These are phyloP conservation scores for Hemibagrus guttatus DNA, from an alignment of 2,797 vertebrate genomes.

Conservation along the genomic window DNA sequence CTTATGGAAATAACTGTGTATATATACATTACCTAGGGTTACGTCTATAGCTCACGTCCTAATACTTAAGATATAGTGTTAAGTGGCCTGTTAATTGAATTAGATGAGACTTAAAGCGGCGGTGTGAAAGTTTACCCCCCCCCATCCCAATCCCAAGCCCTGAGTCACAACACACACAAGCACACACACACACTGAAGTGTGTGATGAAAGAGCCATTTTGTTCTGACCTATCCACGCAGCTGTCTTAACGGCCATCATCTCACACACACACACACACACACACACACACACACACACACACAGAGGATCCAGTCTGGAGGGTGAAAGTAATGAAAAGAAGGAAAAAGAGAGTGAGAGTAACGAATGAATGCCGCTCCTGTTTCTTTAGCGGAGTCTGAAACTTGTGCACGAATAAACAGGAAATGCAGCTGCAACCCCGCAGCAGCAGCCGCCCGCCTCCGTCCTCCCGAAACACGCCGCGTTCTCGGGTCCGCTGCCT, in stretches of 20 bases:
- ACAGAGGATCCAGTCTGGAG: conserved; percentile 42
- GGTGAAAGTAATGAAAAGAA: not conserved
- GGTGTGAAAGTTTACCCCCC: not conserved
- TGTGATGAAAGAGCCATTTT: conserved; percentile 18
- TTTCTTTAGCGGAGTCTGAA: conserved; percentile 82
- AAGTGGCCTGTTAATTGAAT: not conserved
- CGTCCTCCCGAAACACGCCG: not conserved
- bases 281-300: conserved; percentile 29
- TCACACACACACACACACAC: conserved; percentile 35
- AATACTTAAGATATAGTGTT: not conserved
- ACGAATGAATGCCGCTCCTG: conserved; percentile 89
- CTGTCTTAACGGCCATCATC: conserved; percentile 25
- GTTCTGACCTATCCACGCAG: conserved; percentile 20
- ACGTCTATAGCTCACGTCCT: not conserved
- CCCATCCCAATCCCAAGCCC: not conserved
- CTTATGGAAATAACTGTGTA: not conserved
- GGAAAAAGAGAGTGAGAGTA: conserved; percentile 38
- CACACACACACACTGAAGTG: not conserved
- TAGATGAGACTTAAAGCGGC: not conserved
- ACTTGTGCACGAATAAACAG: conserved; percentile 87
- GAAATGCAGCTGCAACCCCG: conserved; percentile 84
- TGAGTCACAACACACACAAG: not conserved
- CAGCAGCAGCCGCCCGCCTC: not conserved
- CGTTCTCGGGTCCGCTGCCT: not conserved
- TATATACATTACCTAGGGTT: not conserved